Conservation (phyloP, 2,113 vertebrate species). For the Halichoerus grypus region DNA sequence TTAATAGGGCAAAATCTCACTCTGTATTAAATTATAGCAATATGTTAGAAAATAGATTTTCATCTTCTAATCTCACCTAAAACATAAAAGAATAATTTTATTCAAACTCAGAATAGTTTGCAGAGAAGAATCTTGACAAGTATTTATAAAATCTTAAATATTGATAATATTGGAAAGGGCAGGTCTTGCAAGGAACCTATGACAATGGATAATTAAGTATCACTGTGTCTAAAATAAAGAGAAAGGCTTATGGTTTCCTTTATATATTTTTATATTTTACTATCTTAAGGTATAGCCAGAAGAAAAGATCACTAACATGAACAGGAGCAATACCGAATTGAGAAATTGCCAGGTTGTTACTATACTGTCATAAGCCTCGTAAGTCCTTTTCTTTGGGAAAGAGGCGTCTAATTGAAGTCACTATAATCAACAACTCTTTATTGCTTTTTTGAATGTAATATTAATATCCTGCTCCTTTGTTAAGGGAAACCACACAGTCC, state of each 20-base stretch:
- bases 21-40: background rate
- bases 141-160: slow-evolving; percentile 39
- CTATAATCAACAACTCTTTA: background rate
- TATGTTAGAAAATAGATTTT: background rate
- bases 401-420: background rate
- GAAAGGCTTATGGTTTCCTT: background rate
- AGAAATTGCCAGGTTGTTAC: background rate
- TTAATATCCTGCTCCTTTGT: background rate
- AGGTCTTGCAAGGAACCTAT: background rate
- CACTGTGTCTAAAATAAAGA: background rate
- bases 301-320: background rate
- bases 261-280: background rate
- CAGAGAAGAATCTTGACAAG: background rate
- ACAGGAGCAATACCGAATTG: background rate
- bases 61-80: slow-evolving; percentile 13
- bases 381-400: background rate
- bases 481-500: background rate
- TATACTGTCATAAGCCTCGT: background rate
- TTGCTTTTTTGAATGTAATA: background rate
- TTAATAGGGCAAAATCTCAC: slow-evolving; percentile 11
- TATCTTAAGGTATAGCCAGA: background rate
- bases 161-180: background rate
- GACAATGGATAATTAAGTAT: background rate
- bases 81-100: background rate
- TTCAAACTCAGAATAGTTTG: slow-evolving; percentile 5